These are phyloP conservation scores for Thecocarcelia acutangulata DNA, from an alignment of 2,888 invertebrate species.

Conservation along the genomic window DNA sequence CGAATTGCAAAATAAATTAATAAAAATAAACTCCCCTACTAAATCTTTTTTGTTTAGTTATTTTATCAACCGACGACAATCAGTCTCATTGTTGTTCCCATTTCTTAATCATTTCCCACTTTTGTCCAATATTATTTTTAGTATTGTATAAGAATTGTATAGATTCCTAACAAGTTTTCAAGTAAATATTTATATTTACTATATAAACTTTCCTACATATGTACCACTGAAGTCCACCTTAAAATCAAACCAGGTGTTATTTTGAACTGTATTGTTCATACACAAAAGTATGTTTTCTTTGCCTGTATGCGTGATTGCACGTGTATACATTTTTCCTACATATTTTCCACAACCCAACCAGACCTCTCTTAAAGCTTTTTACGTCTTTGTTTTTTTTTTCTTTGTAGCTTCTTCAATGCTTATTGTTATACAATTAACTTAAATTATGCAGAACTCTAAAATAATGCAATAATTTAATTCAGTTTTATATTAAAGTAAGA, in stretches of 20 bases:
- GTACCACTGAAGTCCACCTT: slow-evolving; percentile 63
- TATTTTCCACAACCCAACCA: slow-evolving; percentile 13
- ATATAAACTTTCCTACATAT: not conserved
- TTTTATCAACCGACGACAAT: slow-evolving; percentile 77
- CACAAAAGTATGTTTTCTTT: slow-evolving; percentile 3
- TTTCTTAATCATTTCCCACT: slow-evolving; percentile 73
- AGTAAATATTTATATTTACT: slow-evolving; percentile 13
- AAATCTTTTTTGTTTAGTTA: slow-evolving; percentile 20
- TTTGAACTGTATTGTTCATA: slow-evolving; percentile 39
- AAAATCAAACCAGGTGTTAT: slow-evolving; percentile 66
- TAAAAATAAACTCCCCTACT: slow-evolving; percentile 11
- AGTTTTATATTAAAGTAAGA: too few relatives aligned
- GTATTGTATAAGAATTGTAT: slow-evolving; percentile 1
- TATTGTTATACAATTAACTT: slow-evolving; percentile 24
- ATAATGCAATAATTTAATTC: not conserved
- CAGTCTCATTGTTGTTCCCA: slow-evolving; percentile 78
- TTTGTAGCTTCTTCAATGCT: slow-evolving; percentile 59
- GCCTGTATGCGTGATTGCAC: slow-evolving; percentile 10
- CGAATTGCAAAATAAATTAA: not conserved
- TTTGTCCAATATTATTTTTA: slow-evolving; percentile 51
- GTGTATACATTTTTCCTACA: not conserved
- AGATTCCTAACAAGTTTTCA: slow-evolving; percentile 39
- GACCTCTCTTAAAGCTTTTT: slow-evolving; percentile 60
- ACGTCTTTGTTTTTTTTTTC: slow-evolving; percentile 50
- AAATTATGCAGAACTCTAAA: slow-evolving; percentile 7